Evolutionary conservation across 2,797 vertebrate genomes (phyloP), one percentile per base, ranked within the genome.

Genomic region (Vipera latastei): DNA sequence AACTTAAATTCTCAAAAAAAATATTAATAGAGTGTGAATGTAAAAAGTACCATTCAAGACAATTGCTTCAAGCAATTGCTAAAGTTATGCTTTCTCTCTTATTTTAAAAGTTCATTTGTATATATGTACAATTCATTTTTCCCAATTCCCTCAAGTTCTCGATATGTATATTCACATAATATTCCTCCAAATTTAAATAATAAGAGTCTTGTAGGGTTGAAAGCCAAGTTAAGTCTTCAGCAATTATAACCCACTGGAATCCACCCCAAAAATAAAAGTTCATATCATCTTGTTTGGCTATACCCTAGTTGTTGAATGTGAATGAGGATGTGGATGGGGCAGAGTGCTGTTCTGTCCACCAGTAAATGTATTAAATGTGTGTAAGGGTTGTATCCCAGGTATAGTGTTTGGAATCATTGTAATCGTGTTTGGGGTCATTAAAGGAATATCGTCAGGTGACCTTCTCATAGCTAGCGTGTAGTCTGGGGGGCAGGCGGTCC

Each of bases 221-320:
- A 97, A 98, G 97, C 97, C 98, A 98, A 98, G 97, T 97, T 86
- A 97, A 97, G 69, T 98, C 97, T 97, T 98, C 97, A 96, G 96
- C 97, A 96, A 97, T 94, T 93, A 94, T 96, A 96, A 97, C 97
- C 97, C 97, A 97, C 98, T 97, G 96, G 95, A 98, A 97, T 98
- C 97, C 98, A 96, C 97, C 98, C 98, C 98, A 97, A 91, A 97
- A 98, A 98, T 97, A 98, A 97, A 89, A 98, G 98, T 98, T 98
- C 97, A 96, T 98, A 97, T 97, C 93, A 0, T 97, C 96, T 97
- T 97, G 97, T 98, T 97, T 98, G 98, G 99, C 99, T 99, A 99
- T 99, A 99, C 99, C 98, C 99, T 98, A 98, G 99, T 99, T 98
- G 99, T 99, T 97, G 99, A 99, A 97, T 99, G 99, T 98, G 99